These are phyloP conservation scores for Thamnophis elegans DNA, from an alignment of 2,797 vertebrate species.

Conservation along the genomic window DNA sequence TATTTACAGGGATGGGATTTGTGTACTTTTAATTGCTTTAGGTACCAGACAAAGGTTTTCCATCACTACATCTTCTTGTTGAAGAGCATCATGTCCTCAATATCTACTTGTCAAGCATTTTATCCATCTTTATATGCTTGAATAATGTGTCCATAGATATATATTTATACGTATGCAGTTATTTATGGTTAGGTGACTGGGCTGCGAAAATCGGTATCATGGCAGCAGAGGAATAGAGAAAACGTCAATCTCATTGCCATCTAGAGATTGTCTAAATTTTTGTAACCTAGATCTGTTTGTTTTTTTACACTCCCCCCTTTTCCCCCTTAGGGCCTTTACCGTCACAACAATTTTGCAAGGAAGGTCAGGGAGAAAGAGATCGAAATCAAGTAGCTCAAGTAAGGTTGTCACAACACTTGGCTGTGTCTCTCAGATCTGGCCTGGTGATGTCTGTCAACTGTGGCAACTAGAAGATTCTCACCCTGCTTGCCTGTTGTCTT, in stretches of 20 bases:
- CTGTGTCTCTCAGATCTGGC: neutral
- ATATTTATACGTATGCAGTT: neutral
- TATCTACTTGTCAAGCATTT: neutral
- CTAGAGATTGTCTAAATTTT: neutral
- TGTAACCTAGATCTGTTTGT: neutral
- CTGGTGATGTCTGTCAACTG: neutral
- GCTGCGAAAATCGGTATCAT: neutral
- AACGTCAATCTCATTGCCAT: neutral
- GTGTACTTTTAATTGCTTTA: neutral
- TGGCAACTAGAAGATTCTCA: neutral
- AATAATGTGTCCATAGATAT: neutral
- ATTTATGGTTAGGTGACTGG: neutral
- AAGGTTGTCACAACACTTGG: neutral
- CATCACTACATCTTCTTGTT: neutral
- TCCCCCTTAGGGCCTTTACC: neutral
- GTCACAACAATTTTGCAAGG: neutral
- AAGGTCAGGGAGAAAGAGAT: neutral
- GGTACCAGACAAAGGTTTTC: neutral
- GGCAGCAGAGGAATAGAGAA: neutral
- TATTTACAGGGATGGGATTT: neutral
- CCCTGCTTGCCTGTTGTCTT: neutral
- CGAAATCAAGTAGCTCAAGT: neutral
- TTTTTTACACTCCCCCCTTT: accelerated
- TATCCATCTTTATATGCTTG: neutral
- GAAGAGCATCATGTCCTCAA: neutral